Evolutionary conservation across 2,113 vertebrate genomes (phyloP), one percentile per base, ranked within the genome.

Genomic region (Sylvilagus bachmani): DNA sequence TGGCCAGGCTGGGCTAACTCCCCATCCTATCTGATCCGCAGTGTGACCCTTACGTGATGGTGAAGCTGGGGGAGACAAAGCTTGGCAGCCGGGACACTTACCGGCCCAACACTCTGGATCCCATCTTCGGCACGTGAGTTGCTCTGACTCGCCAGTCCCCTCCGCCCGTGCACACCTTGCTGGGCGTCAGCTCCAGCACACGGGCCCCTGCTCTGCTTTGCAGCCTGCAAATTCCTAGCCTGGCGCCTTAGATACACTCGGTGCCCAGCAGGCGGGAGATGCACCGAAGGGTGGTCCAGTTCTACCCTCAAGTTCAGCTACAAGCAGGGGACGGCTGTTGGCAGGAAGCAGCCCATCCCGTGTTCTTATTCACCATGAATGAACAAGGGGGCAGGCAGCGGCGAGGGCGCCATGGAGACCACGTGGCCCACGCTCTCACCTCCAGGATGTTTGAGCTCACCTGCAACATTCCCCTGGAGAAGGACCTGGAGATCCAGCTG

Each of bases 21-120:
- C 58, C 17, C 19, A 38, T 58, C 61, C 5, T 49, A 6, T 66
- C 84, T 90, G n/a, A 85, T 44, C 51, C 24, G 3, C 51, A 99
- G 98, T 98, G 98, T n/a, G 98, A 99, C 93, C 97, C 98, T 80
- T 99, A 99, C 0, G 25, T 99, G 79, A 96, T 96, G 0, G 73
- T 99, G 88, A 96, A 98, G 0, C 70, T 98, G 82, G 98, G 98
- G 12, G 81, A 91, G 9, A 97, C 33, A n/a, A 91, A n/a, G 0
- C 16, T 98, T 36, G 98, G 98, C 9, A 97, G 86, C 64, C 85
- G 98, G 11, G 95, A 99, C 24, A 78, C 79, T 0, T 99, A 98
- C 0, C 85, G 98, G 75, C 98, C 98, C 94, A 99, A 99, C 96
- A 99, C 97, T 10, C 80, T 98, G 98, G 97, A 99, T 33, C 98